Conservation (phyloP, 1,140 invertebrate species). For the Nylanderia fulva region DNA sequence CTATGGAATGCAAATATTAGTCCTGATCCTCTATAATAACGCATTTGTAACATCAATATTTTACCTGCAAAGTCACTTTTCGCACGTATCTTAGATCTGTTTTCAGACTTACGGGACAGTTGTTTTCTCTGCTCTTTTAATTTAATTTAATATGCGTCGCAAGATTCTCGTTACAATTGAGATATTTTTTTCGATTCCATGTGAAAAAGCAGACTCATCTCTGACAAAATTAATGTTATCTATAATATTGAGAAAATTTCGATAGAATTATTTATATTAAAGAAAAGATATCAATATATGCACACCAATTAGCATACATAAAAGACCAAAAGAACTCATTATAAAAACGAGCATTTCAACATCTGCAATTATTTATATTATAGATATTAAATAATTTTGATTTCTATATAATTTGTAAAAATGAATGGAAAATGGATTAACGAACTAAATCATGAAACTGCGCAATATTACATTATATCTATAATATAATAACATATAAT, state of each 20-base stretch:
- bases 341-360: background rate
- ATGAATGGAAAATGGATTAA: background rate
- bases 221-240: too few relatives aligned
- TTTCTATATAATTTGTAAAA: background rate
- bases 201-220: too few relatives aligned
- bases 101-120: background rate
- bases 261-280: too few relatives aligned
- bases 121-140: background rate
- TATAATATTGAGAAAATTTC: too few relatives aligned
- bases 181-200: too few relatives aligned
- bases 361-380: too few relatives aligned
- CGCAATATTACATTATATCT: background rate
- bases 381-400: background rate
- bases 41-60: slow-evolving; percentile 21
- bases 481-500: too few relatives aligned
- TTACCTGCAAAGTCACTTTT: background rate
- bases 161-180: too few relatives aligned
- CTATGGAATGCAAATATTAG: slow-evolving; percentile 3
- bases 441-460: background rate
- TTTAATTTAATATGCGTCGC: too few relatives aligned
- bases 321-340: background rate
- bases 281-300: too few relatives aligned
- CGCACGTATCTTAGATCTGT: background rate
- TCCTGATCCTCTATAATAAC: background rate
- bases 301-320: too few relatives aligned